These are phyloP conservation scores for Erythrolamprus reginae DNA, from an alignment of 2,113 vertebrate genomes.

Conservation along the genomic window DNA sequence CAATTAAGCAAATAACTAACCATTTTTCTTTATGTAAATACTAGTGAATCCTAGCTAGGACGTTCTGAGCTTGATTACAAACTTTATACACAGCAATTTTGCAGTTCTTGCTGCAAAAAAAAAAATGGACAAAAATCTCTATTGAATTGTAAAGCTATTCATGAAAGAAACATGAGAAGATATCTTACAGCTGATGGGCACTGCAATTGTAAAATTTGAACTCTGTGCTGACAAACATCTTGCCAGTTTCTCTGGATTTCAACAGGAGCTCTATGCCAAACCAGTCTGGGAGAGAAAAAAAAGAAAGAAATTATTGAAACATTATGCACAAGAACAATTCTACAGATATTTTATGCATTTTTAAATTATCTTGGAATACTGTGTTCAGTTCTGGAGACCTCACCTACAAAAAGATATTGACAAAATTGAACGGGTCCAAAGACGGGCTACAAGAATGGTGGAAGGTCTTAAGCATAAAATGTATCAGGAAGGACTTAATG, in stretches of 20 bases:
- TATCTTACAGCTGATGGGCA: constrained; percentile 91
- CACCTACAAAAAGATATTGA: too few species aligned
- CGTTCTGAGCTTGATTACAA: background rate
- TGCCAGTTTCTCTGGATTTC: constrained; percentile 90
- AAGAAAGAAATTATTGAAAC: background rate
- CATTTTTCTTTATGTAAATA: background rate
- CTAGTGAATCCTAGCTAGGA: background rate
- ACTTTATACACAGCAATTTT: background rate
- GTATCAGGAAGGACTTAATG: too few species aligned
- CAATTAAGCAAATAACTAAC: background rate
- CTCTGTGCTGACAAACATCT: constrained; percentile 94
- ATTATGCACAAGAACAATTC: background rate
- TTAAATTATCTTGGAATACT: background rate
- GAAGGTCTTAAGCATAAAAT: too few species aligned
- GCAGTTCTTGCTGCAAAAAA: background rate
- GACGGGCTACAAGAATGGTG: too few species aligned
- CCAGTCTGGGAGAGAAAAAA: constrained; percentile 77
- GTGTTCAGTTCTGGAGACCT: too few species aligned
- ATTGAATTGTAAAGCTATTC: background rate
- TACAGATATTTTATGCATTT: background rate
- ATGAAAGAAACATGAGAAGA: accelerated
- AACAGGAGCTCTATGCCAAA: constrained; percentile 89
- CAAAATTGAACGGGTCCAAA: too few species aligned
- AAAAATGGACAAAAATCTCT: background rate
- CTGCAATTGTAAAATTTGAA: constrained; percentile 99